phyloP scores from a whole-genome alignment of 2,888 invertebrate genomes.

The Halictus ligatus region DNA sequence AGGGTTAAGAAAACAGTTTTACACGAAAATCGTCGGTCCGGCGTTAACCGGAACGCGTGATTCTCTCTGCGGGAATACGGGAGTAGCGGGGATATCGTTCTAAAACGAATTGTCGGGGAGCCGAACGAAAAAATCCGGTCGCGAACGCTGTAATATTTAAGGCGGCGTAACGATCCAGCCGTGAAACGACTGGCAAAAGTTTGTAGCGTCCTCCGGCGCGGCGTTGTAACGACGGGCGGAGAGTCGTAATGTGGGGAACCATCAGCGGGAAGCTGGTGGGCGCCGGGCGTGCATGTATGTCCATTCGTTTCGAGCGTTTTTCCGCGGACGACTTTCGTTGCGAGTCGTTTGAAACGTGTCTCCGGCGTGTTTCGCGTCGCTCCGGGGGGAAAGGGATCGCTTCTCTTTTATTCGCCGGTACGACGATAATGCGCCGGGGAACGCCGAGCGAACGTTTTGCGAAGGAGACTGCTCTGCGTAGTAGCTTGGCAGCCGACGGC shows the following conservation, averaged over 20 bases:
- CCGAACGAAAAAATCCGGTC: neutral
- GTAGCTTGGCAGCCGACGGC: neutral
- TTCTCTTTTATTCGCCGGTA: conserved; percentile 8
- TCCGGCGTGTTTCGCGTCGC: neutral
- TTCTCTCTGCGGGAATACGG: neutral
- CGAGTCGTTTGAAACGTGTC: conserved; percentile 41
- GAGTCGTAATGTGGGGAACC: conserved; percentile 43
- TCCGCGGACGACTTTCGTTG: conserved; percentile 43
- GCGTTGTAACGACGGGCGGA: neutral
- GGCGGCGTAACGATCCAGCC: conserved; percentile 9
- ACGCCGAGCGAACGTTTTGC: conserved; percentile 16
- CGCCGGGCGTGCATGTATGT: conserved; percentile 7
- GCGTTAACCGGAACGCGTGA: neutral
- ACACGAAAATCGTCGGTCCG: no score
- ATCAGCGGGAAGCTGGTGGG: conserved; percentile 21
- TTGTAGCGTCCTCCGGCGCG: conserved; percentile 22
- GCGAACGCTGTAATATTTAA: conserved; percentile 27
- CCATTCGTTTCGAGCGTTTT: conserved; percentile 48
- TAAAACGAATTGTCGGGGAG: neutral
- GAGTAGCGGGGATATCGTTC: no score
- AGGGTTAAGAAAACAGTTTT: no score
- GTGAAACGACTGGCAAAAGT: conserved; percentile 27
- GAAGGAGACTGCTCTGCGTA: neutral
- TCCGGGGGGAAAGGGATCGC: neutral
- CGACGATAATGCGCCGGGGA: conserved; percentile 31